phyloP scores from a whole-genome alignment of 2,888 invertebrate species.

The Cetonia aurata region DNA sequence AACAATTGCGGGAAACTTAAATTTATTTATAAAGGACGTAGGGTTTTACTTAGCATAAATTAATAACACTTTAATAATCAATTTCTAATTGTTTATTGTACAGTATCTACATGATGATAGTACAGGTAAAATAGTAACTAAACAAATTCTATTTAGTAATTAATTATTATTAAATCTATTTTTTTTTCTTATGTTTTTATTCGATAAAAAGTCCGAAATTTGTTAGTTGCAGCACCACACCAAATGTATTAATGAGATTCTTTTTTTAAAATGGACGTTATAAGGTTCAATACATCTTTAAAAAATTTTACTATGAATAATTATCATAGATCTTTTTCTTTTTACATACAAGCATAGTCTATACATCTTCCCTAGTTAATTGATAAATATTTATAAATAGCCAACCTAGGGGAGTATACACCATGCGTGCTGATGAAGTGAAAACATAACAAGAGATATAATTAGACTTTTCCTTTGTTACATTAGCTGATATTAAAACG shows the following conservation, averaged over 20 bases:
- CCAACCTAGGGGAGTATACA: background rate
- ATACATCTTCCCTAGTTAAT: background rate
- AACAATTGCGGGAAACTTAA: no score
- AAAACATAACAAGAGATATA: constrained; percentile 20
- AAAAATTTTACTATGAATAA: constrained; percentile 14
- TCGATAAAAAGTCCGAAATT: constrained; percentile 56
- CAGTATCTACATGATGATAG: constrained; percentile 64
- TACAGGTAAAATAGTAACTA: constrained; percentile 60
- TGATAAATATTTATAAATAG: constrained; percentile 1
- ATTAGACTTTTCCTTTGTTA: constrained; percentile 6
- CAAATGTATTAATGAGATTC: constrained; percentile 52
- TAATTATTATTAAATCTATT: constrained; percentile 49
- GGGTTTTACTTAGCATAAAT: background rate
- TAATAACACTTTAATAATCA: constrained; percentile 31
- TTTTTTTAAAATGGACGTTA: constrained; percentile 44
- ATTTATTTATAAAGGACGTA: no score
- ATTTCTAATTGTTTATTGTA: constrained; percentile 53
- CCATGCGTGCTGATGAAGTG: constrained; percentile 4
- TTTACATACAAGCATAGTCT: constrained; percentile 4
- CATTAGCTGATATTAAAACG: constrained; percentile 19
- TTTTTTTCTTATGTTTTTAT: constrained; percentile 43
- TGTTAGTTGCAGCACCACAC: constrained; percentile 64
- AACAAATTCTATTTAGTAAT: constrained; percentile 57
- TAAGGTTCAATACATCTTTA: constrained; percentile 21
- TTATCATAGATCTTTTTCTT: background rate